These are phyloP conservation scores for Microctonus hyperodae DNA, from an alignment of 2,888 invertebrate species.

Conservation along the genomic window DNA sequence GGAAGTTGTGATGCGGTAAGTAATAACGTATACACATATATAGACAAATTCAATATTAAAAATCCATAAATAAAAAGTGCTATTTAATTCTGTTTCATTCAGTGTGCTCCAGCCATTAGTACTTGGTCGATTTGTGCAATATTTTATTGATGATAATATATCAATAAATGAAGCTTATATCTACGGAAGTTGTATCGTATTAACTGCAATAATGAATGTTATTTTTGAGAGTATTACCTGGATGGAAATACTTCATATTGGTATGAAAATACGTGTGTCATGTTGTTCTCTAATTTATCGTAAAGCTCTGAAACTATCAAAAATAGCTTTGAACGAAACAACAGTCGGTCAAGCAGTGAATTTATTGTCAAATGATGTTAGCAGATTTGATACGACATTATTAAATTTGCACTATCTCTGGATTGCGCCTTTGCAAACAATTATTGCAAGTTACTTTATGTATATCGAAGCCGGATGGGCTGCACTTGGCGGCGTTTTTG, in stretches of 20 bases:
- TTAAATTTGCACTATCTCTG: constrained; percentile 90
- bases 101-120: constrained; percentile 71
- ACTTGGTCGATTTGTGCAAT: constrained; percentile 59
- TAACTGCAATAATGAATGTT: constrained; percentile 77
- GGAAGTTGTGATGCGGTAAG: constrained; percentile 80
- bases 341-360: constrained; percentile 83
- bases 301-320: constrained; percentile 79
- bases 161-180: constrained; percentile 70
- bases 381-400: constrained; percentile 88
- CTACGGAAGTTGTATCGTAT: constrained; percentile 76
- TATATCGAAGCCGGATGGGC: constrained; percentile 74
- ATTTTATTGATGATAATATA: constrained; percentile 51
- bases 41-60: too few species aligned
- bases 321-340: constrained; percentile 84
- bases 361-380: constrained; percentile 94
- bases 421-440: constrained; percentile 87
- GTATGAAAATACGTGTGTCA: constrained; percentile 84
- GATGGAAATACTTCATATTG: constrained; percentile 81
- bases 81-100: constrained; percentile 31
- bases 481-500: constrained; percentile 74
- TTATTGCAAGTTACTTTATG: constrained; percentile 81
- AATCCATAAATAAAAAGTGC: neutral
- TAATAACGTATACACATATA: constrained; percentile 53
- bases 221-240: constrained; percentile 87
- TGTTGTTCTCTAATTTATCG: constrained; percentile 84